Evolutionary conservation across 2,797 vertebrate species (phyloP), one percentile per base, ranked within the genome.

Genomic region (Spheniscus humboldti): DNA sequence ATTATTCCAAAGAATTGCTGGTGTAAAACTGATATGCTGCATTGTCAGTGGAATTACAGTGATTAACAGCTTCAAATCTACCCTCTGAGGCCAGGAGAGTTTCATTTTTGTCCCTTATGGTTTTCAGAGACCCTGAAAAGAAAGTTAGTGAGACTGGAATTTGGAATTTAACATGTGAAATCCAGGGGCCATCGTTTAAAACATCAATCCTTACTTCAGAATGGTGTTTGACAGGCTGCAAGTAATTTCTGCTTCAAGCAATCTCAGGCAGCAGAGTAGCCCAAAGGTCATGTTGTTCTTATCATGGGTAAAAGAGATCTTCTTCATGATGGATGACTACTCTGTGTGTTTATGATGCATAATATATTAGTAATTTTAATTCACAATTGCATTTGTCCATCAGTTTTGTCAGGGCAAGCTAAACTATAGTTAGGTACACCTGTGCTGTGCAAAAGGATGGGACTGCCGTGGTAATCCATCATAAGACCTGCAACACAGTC

Each of bases 211-310:
- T 94, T 87, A 22, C 69, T 95, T 72, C 69, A 92, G 50, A 66
- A 86, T 85, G 74, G 47, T 80, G 69, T 85, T 82, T 96, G 96
- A 92, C 86, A 88, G 63, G 74, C 94, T 92, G 81, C 86, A 86
- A 89, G 81, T 91, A 91, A 84, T 97, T 96, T 80, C 95, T 96
- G 53, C 85, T 96, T 89, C 91, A 74, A 92, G 89, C 92, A 67
- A 56, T 95, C 71, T 92, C 53, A 83, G 88, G n/a, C 94, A 96
- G 87, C 79, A 84, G 82, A 92, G 55, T 60, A 90, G 63, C 86
- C 94, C 77, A 89, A 87, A 94, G 86, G 87, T 93, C 90, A 80
- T 48, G 33, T 76, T 92, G 60, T 86, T 86, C 60, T 89, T 92
- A 87, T 67, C 64, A 50, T 0, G 11, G 23, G 56, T 94, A 92